Evolutionary conservation across 2,113 vertebrate genomes (phyloP), one percentile per base, ranked within the genome.

Genomic region (Phycodurus eques): DNA sequence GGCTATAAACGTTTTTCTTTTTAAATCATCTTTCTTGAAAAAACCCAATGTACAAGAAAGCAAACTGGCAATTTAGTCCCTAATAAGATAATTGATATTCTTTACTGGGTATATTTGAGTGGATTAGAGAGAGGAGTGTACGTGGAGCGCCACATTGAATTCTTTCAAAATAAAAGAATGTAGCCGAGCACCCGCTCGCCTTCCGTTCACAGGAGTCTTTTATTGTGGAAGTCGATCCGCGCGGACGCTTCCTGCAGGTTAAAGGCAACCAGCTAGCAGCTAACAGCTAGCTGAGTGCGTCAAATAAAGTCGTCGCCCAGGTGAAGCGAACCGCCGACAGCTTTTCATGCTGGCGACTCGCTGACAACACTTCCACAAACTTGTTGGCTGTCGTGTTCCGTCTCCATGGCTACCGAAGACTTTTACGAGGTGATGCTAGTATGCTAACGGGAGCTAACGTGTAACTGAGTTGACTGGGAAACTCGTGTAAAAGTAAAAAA

Each of bases 401-500:
- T 81, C 78, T 83, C 84, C 81, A 93, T 93, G 92, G 91, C 90
- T 53, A 89, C 92, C 39, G 91, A 92, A 74, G 90, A 93, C 75
- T 84, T 92, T 27, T 93, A 91, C 68, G 92, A 93, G 90, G 92
- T 93, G 71, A 80, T 66, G 73, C 84, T 86, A 83, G 72, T 46
- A 57, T 68, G 76, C 80, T 84, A 88, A 76, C 67, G 3, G 14
- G 22, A 44, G 78, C 75, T 80, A 77, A 42, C 54, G 5, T n/a
- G 20, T 6, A 68, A 68, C 49, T 12, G 57, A 61, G 70, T 54
- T 22, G 54, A 81, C 47, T 74, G 71, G 60, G 0, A 3, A 39
- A 39, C 35, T 39, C 35, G 35, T 39, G 35, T 39, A 3, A 39
- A 39, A 39, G 35, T 39, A 39, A 39, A 39, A 39, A 3, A 39